Evolutionary conservation across 2,113 vertebrate genomes (phyloP).

Genomic region (Carassius auratus): DNA sequence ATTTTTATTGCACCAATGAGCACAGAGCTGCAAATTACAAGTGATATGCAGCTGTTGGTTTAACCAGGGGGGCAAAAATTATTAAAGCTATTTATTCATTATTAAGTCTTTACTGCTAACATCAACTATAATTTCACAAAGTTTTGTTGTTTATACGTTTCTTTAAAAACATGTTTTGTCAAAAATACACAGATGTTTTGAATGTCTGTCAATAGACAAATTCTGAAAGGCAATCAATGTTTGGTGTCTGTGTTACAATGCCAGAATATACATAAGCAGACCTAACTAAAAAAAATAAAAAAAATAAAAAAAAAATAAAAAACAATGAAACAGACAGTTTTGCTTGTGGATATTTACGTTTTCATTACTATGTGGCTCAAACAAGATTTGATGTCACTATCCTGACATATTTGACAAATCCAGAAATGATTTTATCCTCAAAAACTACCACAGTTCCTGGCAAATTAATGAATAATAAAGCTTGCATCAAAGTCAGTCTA

Average conservation of each 20-base stretch:
- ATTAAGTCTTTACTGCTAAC: background rate
- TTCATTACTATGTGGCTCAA: background rate
- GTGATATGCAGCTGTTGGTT: conserved; percentile 50
- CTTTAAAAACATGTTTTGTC: background rate
- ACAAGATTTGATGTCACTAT: background rate
- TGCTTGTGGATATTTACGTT: background rate
- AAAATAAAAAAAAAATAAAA: background rate
- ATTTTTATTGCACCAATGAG: conserved; percentile 67
- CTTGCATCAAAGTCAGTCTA: background rate
- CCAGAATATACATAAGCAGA: background rate
- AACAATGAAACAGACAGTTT: background rate
- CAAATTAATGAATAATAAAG: background rate
- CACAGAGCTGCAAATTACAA: conserved; percentile 54
- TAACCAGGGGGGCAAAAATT: conserved; percentile 47
- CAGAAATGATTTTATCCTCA: background rate
- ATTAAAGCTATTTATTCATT: background rate
- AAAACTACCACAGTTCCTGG: background rate
- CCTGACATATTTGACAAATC: background rate
- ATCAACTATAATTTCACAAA: background rate
- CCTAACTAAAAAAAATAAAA: background rate
- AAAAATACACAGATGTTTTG: background rate
- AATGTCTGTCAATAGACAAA: background rate
- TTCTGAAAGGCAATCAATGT: background rate
- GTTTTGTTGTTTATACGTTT: background rate
- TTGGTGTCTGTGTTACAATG: background rate